Conservation (phyloP, 30 jellyfish, hydroid and myxozoan species). For the Catostylus mosaicus region DNA sequence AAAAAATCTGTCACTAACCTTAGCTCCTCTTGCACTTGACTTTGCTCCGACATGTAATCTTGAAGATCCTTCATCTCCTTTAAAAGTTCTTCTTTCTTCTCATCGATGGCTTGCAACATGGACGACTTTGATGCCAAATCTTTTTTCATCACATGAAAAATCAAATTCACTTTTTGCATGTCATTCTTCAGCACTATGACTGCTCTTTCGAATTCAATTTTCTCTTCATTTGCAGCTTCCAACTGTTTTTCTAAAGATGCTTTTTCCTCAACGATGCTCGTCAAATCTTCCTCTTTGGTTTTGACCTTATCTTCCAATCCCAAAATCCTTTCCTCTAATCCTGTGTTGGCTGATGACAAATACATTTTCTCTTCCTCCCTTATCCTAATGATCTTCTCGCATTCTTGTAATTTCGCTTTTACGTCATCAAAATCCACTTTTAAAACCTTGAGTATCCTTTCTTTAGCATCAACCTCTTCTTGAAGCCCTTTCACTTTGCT, state of each 20-base stretch:
- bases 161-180: slow-evolving; percentile 51
- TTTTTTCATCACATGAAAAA: slow-evolving; percentile 58
- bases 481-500: neutral
- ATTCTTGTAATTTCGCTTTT: slow-evolving; percentile 20
- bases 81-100: slow-evolving; percentile 31
- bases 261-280: slow-evolving; percentile 1
- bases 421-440: neutral
- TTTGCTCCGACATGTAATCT: slow-evolving; percentile 29
- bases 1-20: slow-evolving; percentile 18
- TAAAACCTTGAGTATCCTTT: neutral
- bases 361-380: slow-evolving; percentile 3
- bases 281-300: slow-evolving; percentile 2
- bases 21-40: slow-evolving; percentile 40
- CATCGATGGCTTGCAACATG: slow-evolving; percentile 38
- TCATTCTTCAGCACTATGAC: slow-evolving; percentile 29
- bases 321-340: slow-evolving; percentile 7
- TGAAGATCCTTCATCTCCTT: slow-evolving; percentile 58
- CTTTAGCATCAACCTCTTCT: slow-evolving; percentile 23
- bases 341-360: neutral
- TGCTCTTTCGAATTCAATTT: slow-evolving; percentile 49
- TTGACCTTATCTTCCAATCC: neutral
- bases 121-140: slow-evolving; percentile 66
- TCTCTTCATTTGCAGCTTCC: slow-evolving; percentile 22
- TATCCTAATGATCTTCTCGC: neutral
- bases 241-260: slow-evolving; percentile 20